A percentile compares a stretch with the other conserved stretches of the same genome.
Conservation (phyloP, 1,140 invertebrate genomes). For the Heliconius hewitsoni region DNA sequence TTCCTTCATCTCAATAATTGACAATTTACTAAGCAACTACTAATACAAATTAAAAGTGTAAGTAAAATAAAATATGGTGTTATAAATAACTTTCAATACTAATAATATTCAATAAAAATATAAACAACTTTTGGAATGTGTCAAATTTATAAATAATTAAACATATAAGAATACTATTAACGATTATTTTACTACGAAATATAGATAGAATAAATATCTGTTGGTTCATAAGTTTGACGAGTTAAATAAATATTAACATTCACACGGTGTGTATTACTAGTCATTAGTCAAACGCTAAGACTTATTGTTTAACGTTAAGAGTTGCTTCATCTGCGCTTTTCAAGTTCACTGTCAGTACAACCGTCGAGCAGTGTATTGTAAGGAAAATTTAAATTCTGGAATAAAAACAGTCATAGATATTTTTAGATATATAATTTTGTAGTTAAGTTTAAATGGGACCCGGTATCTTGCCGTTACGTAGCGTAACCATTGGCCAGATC, state of each 20-base stretch:
- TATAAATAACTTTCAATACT: too few relatives aligned
- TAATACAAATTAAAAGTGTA: too few relatives aligned
- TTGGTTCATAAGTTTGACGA: neutral
- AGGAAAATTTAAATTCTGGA: neutral
- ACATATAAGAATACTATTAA: too few relatives aligned
- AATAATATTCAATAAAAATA: too few relatives aligned
- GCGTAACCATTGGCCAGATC: neutral
- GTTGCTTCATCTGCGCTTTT: conserved; percentile 23
- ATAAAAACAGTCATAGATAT: neutral
- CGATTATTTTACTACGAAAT: too few relatives aligned
- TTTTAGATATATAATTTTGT: neutral
- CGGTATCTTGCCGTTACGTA: neutral
- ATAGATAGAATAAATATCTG: neutral
- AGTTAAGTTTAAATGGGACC: neutral
- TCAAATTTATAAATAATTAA: too few relatives aligned
- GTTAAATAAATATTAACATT: conserved; percentile 5
- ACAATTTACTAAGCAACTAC: neutral
- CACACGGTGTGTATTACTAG: neutral
- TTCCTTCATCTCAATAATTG: neutral
- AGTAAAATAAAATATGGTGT: too few relatives aligned
- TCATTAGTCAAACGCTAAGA: conserved; percentile 18
- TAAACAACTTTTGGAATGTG: too few relatives aligned
- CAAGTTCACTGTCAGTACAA: conserved; percentile 22
- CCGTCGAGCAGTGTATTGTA: neutral
- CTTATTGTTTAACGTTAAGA: conserved; percentile 22